These are phyloP conservation scores for Phainopepla nitens DNA, from an alignment of 2,113 vertebrate species.

Conservation along the genomic window DNA sequence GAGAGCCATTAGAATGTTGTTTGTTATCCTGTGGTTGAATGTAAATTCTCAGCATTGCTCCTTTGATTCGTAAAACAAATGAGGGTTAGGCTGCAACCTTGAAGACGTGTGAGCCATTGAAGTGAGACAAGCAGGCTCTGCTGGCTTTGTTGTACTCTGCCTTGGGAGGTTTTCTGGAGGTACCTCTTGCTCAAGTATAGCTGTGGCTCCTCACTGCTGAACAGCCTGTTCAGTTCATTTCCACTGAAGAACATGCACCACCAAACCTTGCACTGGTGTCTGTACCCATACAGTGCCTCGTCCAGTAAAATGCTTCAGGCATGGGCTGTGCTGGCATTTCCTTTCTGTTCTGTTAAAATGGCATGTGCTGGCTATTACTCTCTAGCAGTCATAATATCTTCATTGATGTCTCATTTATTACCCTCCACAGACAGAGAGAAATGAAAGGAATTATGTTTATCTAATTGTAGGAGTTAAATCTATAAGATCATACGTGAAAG, in stretches of 20 bases:
- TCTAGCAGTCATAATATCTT: not conserved
- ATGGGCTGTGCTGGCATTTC: not conserved
- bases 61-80: slow-evolving; percentile 1
- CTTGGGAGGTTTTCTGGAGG: not conserved
- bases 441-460: not conserved
- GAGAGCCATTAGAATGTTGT: slow-evolving; percentile 44
- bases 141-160: not conserved
- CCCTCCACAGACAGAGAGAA: not conserved
- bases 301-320: not conserved
- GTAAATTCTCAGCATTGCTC: slow-evolving; percentile 5
- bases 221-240: not conserved
- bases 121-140: not conserved
- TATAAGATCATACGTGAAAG: not conserved
- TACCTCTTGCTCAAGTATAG: not conserved
- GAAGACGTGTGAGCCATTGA: not conserved
- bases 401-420: not conserved
- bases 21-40: slow-evolving; percentile 12
- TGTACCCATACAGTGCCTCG: not conserved
- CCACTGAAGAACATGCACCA: not conserved
- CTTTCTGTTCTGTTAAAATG: not conserved
- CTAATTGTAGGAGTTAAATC: not conserved
- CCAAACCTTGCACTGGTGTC: not conserved
- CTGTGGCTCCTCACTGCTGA: not conserved
- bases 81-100: not conserved
- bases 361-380: not conserved